These are phyloP conservation scores for Sicus ferrugineus DNA, from an alignment of 2,888 invertebrate species.

Conservation along the genomic window DNA sequence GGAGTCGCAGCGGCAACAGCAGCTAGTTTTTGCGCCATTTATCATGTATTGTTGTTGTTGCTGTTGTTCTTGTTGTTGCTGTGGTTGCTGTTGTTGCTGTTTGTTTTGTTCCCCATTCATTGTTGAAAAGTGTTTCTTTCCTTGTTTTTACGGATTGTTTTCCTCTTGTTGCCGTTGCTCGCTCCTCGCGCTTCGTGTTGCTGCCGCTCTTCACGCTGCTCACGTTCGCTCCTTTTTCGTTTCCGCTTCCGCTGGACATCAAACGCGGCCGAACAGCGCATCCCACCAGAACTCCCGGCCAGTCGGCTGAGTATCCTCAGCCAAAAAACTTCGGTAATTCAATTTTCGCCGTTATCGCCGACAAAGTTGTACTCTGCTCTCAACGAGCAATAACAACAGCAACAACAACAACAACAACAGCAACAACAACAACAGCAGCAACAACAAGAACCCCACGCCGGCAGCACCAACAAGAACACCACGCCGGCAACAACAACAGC, in stretches of 20 bases:
- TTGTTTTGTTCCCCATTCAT: background rate
- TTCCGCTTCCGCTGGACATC: conserved; percentile 10
- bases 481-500: background rate
- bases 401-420: conserved; percentile 1
- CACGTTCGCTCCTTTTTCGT: background rate
- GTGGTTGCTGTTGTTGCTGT: background rate
- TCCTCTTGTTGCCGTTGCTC: background rate
- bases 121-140: background rate
- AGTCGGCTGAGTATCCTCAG: no score
- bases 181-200: background rate
- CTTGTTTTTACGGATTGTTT: background rate
- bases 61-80: background rate
- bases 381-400: background rate
- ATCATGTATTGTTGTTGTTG: background rate
- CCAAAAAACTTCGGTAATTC: conserved; percentile 20
- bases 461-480: background rate
- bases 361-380: conserved; percentile 1
- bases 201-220: background rate
- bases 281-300: background rate
- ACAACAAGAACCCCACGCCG: background rate
- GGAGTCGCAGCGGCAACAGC: no score
- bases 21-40: background rate
- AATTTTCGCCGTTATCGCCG: conserved; percentile 22
- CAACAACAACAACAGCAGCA: background rate
- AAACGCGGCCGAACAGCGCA: background rate